These are phyloP conservation scores for Caenorhabditis wallacei DNA, from an alignment of 2,888 invertebrate species.

Conservation along the genomic window DNA sequence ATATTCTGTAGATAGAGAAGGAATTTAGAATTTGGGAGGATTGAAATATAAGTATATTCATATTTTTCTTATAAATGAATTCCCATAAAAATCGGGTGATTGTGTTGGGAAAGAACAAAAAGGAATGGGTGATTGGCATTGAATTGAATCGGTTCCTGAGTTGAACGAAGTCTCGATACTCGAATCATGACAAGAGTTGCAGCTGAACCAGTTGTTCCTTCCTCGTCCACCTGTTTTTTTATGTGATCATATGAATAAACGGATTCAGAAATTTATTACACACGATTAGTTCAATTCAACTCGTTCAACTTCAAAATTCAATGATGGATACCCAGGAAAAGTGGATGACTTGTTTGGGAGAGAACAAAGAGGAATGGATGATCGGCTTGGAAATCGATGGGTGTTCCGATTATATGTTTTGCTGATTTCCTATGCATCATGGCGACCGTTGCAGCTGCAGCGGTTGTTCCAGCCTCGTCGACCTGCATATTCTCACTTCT, in stretches of 20 bases:
- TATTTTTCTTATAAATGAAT: constrained; percentile 4
- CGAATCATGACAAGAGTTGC: constrained; percentile 9
- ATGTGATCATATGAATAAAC: no score
- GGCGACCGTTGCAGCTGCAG: constrained; percentile 72
- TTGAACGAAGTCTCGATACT: no score
- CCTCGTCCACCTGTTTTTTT: constrained; percentile 69
- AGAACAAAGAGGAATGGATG: constrained; percentile 67
- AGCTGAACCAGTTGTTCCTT: constrained; percentile 64
- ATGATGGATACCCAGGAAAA: constrained; percentile 52
- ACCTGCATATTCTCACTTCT: constrained; percentile 59
- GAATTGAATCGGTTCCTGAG: constrained; percentile 6
- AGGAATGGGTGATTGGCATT: constrained; percentile 54
- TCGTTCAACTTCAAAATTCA: background rate
- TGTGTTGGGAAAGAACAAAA: constrained; percentile 50
- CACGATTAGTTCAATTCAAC: no score
- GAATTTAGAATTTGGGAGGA: no score
- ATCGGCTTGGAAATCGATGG: constrained; percentile 22
- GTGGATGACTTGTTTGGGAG: constrained; percentile 21
- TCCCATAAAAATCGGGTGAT: constrained; percentile 46
- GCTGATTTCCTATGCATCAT: constrained; percentile 34
- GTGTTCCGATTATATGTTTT: background rate
- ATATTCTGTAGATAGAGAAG: no score
- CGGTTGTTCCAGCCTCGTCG: constrained; percentile 76
- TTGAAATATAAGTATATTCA: background rate
- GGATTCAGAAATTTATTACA: no score